phyloP scores from a whole-genome alignment of 2,888 invertebrate species.

The Phengaris arion region DNA sequence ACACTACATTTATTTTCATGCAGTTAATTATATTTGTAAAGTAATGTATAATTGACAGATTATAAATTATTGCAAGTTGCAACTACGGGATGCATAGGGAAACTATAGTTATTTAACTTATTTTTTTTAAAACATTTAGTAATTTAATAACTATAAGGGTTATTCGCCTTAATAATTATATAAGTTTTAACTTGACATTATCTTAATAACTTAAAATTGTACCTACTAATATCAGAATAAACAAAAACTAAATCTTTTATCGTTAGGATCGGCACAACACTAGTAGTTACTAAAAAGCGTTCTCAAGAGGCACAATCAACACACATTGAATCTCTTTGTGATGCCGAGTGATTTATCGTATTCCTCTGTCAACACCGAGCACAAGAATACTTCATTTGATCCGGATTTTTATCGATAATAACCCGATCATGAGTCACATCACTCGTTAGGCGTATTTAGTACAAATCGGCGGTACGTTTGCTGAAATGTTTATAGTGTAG shows the following conservation, averaged over 20 bases:
- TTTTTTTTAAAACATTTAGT: no score
- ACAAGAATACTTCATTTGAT: slow-evolving; percentile 79
- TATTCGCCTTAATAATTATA: no score
- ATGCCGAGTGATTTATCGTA: slow-evolving; percentile 76
- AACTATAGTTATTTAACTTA: no score
- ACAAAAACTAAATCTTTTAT: slow-evolving; percentile 31
- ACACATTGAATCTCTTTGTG: slow-evolving; percentile 77
- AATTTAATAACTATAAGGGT: no score
- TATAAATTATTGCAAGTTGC: no score
- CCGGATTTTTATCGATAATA: slow-evolving; percentile 78
- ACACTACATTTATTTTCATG: no score
- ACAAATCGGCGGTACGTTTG: slow-evolving; percentile 60
- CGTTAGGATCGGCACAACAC: slow-evolving; percentile 52
- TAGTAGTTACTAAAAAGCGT: slow-evolving; percentile 67
- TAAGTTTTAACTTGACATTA: no score
- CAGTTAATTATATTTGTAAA: no score
- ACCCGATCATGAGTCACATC: slow-evolving; percentile 70
- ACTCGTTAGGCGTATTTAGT: slow-evolving; percentile 75
- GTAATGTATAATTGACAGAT: no score
- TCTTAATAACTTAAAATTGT: no score
- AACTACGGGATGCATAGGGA: no score
- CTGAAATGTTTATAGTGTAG: slow-evolving; percentile 32
- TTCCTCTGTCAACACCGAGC: slow-evolving; percentile 78
- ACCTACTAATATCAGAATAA: no score
- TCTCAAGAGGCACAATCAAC: slow-evolving; percentile 77